Evolutionary conservation across 2,113 vertebrate genomes (phyloP).

Genomic region (Emydocephalus ijimae): DNA sequence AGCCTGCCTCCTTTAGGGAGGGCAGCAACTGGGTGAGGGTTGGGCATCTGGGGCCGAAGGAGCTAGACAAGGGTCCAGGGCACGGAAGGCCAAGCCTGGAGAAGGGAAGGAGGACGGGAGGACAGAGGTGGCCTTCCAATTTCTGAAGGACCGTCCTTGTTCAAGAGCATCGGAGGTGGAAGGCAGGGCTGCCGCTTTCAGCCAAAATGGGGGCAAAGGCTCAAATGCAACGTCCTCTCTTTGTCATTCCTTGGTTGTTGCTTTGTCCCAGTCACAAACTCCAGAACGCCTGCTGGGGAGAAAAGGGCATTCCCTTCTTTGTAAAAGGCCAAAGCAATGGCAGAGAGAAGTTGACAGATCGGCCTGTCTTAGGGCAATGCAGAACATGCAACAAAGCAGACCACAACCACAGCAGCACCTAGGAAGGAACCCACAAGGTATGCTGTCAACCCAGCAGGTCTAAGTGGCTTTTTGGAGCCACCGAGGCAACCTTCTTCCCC

Average conservation of each 20-base stretch:
- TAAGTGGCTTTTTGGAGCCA: conserved; percentile 29
- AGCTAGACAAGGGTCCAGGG: not conserved
- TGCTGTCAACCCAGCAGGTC: conserved; percentile 42
- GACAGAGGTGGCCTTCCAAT: not conserved
- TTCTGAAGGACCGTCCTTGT: not conserved
- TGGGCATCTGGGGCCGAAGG: not conserved
- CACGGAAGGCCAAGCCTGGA: not conserved
- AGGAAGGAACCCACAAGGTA: conserved; percentile 62
- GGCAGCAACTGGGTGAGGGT: not conserved
- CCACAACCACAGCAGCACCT: conserved; percentile 60
- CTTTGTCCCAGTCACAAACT: not conserved
- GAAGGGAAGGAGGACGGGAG: not conserved
- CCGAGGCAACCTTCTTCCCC: not conserved
- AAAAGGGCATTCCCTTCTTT: not conserved
- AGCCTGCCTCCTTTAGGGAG: not conserved
- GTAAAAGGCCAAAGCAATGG: not conserved
- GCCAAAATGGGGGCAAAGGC: not conserved
- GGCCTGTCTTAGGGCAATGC: conserved; percentile 48
- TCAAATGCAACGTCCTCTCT: not conserved
- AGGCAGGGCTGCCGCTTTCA: not conserved
- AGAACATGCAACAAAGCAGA: conserved; percentile 67
- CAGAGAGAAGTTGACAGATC: not conserved
- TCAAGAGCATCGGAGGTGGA: not conserved
- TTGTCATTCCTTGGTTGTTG: not conserved
- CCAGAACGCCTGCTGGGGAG: not conserved